Base-by-base conservation (phyloP, 2,797 vertebrate genomes). In the Galaxias olidus region DNA sequence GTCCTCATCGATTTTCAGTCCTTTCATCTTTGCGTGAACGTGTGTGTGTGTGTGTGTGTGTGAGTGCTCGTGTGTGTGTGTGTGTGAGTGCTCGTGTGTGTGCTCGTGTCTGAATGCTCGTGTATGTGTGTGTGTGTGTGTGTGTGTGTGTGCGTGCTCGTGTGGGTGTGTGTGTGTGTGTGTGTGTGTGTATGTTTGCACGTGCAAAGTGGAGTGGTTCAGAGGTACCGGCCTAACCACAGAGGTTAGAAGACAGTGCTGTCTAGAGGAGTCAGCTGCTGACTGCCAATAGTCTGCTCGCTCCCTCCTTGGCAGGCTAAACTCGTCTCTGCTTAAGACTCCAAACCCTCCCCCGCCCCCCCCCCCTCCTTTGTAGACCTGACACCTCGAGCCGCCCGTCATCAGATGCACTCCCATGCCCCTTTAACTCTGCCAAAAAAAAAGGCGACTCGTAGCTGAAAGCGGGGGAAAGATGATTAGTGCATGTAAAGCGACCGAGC, bases 11-110 rank as follows among this genome's bases (percentile, higher is more conserved):
- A 89, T 88, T 80, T 79, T 49, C 76, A 65, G 84, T 73, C 62
- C 88, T 91, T 91, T 91, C 84, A 88, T 92, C 88, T 90, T 61
- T 18, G 55, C 56, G 61, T 61, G 60, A 58, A 51, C 13, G 55
- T 42, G 58, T 59, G 20, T 55, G 20, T 55, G 53, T 54, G 52
- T 54, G 53, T 55, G 53, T 55, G 53, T 45, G 45, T 59, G 43
- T 47, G 58, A 18, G 60, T 19, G n/a, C n/a, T n/a, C n/a, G n/a
- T n/a, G n/a, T n/a, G n/a, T n/a, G n/a, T n/a, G n/a, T n/a, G n/a
- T n/a, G n/a, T n/a, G n/a, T n/a, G n/a, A n/a, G n/a, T n/a, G n/a
- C n/a, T n/a, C n/a, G n/a, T n/a, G n/a, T n/a, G n/a, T n/a, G n/a
- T n/a, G 52, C 17, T 10, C 17, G 52, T 12, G 54, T 57, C 19